phyloP scores from a whole-genome alignment of 2,113 vertebrate genomes.

The Noctilio leporinus region DNA sequence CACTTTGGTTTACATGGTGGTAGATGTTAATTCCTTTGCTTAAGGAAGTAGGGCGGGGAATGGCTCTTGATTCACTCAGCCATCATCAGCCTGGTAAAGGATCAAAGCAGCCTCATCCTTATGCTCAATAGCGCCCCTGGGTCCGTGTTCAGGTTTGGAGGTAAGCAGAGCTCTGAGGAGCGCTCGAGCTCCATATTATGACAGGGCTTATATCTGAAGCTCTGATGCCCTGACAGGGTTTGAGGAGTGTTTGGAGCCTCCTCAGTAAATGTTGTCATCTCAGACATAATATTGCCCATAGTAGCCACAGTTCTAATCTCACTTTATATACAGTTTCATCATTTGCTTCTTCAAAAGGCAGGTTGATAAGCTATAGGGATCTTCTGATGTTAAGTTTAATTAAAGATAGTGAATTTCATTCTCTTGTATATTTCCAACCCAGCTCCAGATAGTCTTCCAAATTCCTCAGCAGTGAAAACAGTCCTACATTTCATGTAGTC shows the following conservation, averaged over 20 bases:
- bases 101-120: not conserved
- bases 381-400: not conserved
- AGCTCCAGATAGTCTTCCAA: not conserved
- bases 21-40: not conserved
- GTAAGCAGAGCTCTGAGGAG: not conserved
- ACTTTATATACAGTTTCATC: not conserved
- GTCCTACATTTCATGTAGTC: not conserved
- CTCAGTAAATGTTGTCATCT: not conserved
- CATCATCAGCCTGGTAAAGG: not conserved
- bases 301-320: not conserved
- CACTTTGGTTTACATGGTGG: not conserved
- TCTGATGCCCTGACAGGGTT: rapidly evolving
- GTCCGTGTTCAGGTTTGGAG: not conserved
- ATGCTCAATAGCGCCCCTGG: not conserved
- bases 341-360: not conserved
- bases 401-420: not conserved
- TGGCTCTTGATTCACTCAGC: not conserved
- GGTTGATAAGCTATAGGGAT: not conserved
- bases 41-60: not conserved
- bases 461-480: not conserved
- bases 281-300: not conserved
- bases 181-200: not conserved
- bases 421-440: not conserved
- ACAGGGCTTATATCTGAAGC: not conserved
- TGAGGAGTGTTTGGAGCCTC: not conserved